Evolutionary conservation across 2,113 vertebrate genomes (phyloP), one percentile per base, ranked within the genome.

Genomic region (Cinclus cinclus): DNA sequence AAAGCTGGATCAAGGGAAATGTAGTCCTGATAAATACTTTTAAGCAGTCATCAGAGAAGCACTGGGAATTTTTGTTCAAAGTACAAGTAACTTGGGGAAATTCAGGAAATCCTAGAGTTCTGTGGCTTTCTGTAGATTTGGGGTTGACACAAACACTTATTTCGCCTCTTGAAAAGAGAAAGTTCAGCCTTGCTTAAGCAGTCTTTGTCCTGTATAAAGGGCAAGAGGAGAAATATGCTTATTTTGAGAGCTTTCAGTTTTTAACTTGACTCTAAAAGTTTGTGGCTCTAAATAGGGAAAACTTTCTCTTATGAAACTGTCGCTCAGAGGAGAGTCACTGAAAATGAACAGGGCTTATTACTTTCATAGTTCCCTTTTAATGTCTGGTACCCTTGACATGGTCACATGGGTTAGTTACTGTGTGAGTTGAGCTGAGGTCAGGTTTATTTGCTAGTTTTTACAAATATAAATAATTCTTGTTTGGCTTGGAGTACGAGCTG

Each of bases 121-220:
- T 64, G 31, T 79, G 49, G 13, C 30, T 75, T 75, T 87, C 39
- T 70, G 9, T 76, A 41, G 25, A 16, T 86, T 28, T 35, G 11
- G 15, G 9, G 2, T 58, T 83, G 59, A 60, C 35, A 33, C n/a
- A 69, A 91, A 52, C 17, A 44, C 0, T 0, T 55, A 25, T 49
- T 84, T 28, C 3, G 1, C 13, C 19, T 37, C n/a, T 75, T 50
- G 60, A 70, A 63, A 69, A 83, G 30, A 63, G 52, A 15, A 78
- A 31, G 28, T 42, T 70, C n/a, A 46, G 42, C 15, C 21, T 80
- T 70, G 10, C 31, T 76, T 62, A 24, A 73, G 18, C 27, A 56
- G 22, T 18, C 31, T 77, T 86, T 75, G 59, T n/a, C 18, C 30
- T 64, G 6, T 7, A 5, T 50, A 44, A 89, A 55, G 46, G 3